These are phyloP conservation scores for Pogonomyrmex barbatus DNA, from an alignment of 1,140 invertebrate species.

Conservation along the genomic window DNA sequence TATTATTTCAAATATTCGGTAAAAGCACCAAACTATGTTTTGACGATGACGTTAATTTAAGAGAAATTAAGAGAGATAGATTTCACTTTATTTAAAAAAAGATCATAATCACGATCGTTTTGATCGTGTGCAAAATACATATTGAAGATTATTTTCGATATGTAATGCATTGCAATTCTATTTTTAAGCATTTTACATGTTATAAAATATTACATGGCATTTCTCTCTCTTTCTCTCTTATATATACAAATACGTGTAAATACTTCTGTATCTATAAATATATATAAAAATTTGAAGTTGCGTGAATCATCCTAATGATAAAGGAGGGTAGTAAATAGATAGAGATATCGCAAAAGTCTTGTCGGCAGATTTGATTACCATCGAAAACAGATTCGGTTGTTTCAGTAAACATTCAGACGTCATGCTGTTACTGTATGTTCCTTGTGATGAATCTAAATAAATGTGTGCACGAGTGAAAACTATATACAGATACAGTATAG, in stretches of 20 bases:
- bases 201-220: neutral
- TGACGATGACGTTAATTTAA: neutral
- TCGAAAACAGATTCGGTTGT: conserved; percentile 58
- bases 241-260: neutral
- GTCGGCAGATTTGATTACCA: conserved; percentile 65
- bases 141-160: neutral
- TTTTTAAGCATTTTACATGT: neutral
- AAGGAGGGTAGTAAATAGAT: conserved; percentile 67
- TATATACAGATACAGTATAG: neutral
- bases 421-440: conserved; percentile 33
- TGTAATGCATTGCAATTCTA: neutral
- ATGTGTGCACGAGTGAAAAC: neutral
- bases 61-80: neutral
- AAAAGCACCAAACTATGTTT: neutral
- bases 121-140: neutral
- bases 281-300: conserved; percentile 23
- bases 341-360: conserved; percentile 69
- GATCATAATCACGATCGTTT: neutral
- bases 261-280: neutral
- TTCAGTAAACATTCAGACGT: conserved; percentile 64
- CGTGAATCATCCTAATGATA: conserved; percentile 54
- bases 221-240: neutral
- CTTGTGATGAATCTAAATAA: conserved; percentile 7
- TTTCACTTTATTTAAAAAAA: neutral
- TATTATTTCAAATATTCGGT: neutral